phyloP scores from a whole-genome alignment of 1,140 invertebrate species.

The Thaumetopoea pityocampa region DNA sequence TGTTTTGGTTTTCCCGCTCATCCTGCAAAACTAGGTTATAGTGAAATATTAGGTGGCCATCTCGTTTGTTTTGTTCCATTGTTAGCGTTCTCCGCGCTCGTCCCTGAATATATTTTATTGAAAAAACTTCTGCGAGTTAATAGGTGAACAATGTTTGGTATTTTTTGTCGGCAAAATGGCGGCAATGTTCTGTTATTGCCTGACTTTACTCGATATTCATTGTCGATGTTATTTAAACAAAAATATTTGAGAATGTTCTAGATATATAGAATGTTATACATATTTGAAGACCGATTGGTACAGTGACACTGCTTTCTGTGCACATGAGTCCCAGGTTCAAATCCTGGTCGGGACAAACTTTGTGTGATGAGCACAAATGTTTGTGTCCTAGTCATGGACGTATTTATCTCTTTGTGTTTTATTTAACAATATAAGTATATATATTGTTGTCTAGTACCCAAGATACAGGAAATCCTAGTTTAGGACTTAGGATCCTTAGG shows the following conservation, averaged over 20 bases:
- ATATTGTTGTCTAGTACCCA: too few species aligned
- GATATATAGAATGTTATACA: constrained; percentile 1
- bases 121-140: constrained; percentile 45
- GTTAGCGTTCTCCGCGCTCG: constrained; percentile 38
- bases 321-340: too few species aligned
- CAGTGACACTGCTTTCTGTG: too few species aligned
- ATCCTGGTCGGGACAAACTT: too few species aligned
- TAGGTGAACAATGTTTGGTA: constrained; percentile 34
- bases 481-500: too few species aligned
- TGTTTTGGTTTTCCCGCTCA: constrained; percentile 32
- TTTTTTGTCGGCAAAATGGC: constrained; percentile 20
- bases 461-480: too few species aligned
- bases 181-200: constrained; percentile 25
- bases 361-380: too few species aligned
- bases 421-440: too few species aligned
- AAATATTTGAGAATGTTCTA: constrained; percentile 10
- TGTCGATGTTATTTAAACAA: constrained; percentile 8
- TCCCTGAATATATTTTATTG: constrained; percentile 30
- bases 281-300: too few species aligned
- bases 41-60: constrained; percentile 45
- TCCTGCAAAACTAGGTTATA: constrained; percentile 47
- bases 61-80: constrained; percentile 39
- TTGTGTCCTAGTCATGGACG: too few species aligned
- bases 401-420: too few species aligned
- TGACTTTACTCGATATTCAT: constrained; percentile 10